These are phyloP conservation scores for Orthosia gothica DNA, from an alignment of 2,888 invertebrate species.

Conservation along the genomic window DNA sequence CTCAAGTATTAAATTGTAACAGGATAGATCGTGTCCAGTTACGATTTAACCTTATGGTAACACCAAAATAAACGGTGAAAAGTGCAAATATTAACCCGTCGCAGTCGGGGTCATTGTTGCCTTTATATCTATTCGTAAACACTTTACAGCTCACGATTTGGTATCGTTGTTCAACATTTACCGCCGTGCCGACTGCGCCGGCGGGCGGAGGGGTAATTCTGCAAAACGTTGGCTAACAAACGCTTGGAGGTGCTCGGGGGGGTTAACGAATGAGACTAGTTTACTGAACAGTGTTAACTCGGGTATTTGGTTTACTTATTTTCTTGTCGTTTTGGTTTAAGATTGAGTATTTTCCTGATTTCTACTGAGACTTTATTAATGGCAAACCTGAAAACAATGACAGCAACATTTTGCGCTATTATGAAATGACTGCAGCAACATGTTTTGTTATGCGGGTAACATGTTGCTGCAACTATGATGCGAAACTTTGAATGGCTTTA, in stretches of 20 bases:
- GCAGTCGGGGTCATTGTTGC: slow-evolving; percentile 66
- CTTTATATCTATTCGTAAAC: slow-evolving; percentile 78
- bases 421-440: no score
- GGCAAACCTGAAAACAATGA: no score
- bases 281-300: slow-evolving; percentile 22
- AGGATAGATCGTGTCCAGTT: neutral
- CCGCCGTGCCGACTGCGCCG: slow-evolving; percentile 67
- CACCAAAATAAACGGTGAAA: slow-evolving; percentile 62
- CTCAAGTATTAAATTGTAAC: neutral
- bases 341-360: neutral
- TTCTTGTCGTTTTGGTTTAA: neutral
- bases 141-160: slow-evolving; percentile 72
- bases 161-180: slow-evolving; percentile 66
- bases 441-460: no score
- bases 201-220: slow-evolving; percentile 53
- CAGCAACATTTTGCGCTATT: no score
- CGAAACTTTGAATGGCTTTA: no score
- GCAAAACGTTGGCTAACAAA: slow-evolving; percentile 57
- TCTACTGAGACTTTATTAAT: no score
- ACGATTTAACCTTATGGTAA: neutral
- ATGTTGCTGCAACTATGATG: no score
- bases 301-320: slow-evolving; percentile 11
- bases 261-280: slow-evolving; percentile 44
- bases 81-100: slow-evolving; percentile 71
- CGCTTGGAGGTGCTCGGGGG: slow-evolving; percentile 36